Evolutionary conservation across 2,113 vertebrate genomes (phyloP).

Genomic region (Glaucidium brasilianum): DNA sequence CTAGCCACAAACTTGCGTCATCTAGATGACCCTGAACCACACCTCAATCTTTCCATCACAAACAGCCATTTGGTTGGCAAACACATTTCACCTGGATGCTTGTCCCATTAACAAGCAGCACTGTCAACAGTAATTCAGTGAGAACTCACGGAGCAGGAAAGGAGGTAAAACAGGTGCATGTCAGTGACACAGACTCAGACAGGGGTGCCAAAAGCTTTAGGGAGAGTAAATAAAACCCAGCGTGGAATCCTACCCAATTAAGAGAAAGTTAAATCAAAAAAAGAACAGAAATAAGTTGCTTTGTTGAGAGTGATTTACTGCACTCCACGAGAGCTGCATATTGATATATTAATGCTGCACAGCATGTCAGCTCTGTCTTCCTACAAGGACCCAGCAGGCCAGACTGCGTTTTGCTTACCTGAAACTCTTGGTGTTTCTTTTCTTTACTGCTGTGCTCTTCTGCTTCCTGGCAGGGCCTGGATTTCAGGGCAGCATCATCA

Average conservation of each 20-base stretch:
- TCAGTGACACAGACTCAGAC: neutral
- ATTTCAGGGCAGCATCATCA: neutral
- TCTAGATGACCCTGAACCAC: too few relatives aligned
- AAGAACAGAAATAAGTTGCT: neutral
- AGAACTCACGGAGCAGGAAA: neutral
- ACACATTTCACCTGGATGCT: too few relatives aligned
- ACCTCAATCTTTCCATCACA: neutral
- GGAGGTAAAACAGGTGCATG: neutral
- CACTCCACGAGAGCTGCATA: fast-evolving
- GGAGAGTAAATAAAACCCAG: neutral
- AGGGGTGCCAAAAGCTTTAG: neutral
- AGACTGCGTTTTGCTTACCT: neutral
- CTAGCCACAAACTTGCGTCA: neutral
- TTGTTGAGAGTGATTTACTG: neutral
- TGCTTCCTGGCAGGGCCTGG: neutral
- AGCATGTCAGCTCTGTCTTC: neutral
- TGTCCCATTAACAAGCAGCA: neutral
- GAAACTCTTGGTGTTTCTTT: neutral
- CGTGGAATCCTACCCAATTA: fast-evolving
- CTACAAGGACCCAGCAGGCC: neutral
- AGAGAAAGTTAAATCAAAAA: neutral
- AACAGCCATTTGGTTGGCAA: neutral
- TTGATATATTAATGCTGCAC: neutral
- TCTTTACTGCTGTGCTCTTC: neutral
- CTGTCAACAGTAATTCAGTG: too few relatives aligned